A percentile compares a stretch with the other conserved stretches of the same genome.
Conservation (phyloP, 92 coral and sea anemone genomes). For the Zoanthus gigantus region DNA sequence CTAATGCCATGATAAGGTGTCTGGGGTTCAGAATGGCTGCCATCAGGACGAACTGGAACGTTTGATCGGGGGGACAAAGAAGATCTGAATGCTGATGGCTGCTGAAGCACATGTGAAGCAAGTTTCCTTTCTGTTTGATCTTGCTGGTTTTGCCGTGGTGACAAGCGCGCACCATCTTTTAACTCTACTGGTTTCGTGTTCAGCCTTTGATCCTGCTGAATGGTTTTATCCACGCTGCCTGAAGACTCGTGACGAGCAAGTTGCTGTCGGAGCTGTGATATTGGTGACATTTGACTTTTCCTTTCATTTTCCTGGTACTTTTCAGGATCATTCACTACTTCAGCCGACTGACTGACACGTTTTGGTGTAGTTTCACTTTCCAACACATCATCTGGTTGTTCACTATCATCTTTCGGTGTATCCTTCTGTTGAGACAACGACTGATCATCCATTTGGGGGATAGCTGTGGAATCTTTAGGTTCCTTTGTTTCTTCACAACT, state of each 20-base stretch:
- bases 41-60: constrained; percentile 67
- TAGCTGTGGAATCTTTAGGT: constrained; percentile 9
- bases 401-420: background rate
- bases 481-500: constrained; percentile 21
- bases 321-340: background rate
- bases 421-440: background rate
- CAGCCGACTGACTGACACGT: background rate
- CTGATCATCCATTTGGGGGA: background rate
- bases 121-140: constrained; percentile 10
- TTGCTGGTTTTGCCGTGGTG: constrained; percentile 13
- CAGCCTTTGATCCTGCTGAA: constrained; percentile 7
- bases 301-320: background rate
- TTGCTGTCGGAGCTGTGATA: constrained; percentile 40
- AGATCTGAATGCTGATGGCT: constrained; percentile 89
- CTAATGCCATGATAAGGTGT: constrained; percentile 71
- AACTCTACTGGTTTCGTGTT: constrained; percentile 13
- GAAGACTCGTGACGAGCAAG: constrained; percentile 32
- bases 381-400: background rate
- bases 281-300: constrained; percentile 20
- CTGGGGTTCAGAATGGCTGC: constrained; percentile 81
- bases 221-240: background rate
- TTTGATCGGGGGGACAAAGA: constrained; percentile 68
- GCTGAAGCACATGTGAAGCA: constrained; percentile 58
- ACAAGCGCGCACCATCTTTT: constrained; percentile 5
- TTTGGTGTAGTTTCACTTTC: background rate